These are phyloP conservation scores for Elegia similella DNA, from an alignment of 2,888 invertebrate species.

Conservation along the genomic window DNA sequence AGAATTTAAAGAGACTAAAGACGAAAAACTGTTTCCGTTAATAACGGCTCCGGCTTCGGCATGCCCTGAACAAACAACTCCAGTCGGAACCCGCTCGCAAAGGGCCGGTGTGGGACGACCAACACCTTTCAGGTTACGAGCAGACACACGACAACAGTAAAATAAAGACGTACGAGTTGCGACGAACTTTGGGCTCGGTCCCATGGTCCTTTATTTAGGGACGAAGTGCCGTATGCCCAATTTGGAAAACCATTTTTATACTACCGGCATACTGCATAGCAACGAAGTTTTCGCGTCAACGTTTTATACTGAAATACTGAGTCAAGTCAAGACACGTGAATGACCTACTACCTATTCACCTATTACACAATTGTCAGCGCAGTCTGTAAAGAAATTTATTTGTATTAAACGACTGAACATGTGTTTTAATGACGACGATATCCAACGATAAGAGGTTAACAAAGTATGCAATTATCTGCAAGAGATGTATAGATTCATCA, in stretches of 20 bases:
- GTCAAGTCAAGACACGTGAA: neutral
- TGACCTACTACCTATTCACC: neutral
- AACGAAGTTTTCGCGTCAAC: slow-evolving; percentile 4
- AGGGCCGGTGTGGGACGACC: neutral
- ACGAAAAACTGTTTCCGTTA: neutral
- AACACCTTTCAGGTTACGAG: neutral
- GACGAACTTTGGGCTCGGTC: slow-evolving; percentile 11
- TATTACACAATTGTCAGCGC: neutral
- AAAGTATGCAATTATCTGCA: neutral
- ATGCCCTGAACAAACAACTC: slow-evolving; percentile 10
- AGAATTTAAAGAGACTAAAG: too few species aligned
- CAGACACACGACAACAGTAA: slow-evolving; percentile 2
- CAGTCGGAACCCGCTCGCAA: neutral
- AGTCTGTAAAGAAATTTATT: neutral
- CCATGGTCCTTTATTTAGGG: slow-evolving; percentile 12
- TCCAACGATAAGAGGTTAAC: neutral
- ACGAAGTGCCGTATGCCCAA: slow-evolving; percentile 4
- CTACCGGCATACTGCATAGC: neutral
- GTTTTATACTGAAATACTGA: neutral
- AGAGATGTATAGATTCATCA: neutral
- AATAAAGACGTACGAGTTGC: slow-evolving; percentile 12
- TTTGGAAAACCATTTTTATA: neutral
- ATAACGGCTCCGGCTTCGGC: neutral
- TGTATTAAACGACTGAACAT: neutral
- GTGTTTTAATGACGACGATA: neutral